phyloP scores from a whole-genome alignment of 2,888 invertebrate species.

The Physocephala rufipes region DNA sequence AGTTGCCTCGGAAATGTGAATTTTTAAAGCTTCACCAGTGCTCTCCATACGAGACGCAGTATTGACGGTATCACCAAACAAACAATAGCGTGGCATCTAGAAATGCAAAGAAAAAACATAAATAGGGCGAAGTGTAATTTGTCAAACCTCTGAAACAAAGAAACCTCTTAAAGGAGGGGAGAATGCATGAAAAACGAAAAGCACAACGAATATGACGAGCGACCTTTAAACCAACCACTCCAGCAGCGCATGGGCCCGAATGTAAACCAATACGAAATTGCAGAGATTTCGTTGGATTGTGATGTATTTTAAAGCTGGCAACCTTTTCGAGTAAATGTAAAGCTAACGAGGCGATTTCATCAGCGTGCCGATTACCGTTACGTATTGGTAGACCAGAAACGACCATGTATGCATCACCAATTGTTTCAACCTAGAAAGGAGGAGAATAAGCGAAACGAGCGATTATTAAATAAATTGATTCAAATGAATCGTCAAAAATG shows the following conservation, averaged over 20 bases:
- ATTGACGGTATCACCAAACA: constrained; percentile 86
- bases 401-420: constrained; percentile 86
- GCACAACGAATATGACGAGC: background rate
- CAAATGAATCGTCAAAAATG: too few relatives aligned
- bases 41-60: constrained; percentile 84
- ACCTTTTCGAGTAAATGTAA: constrained; percentile 77
- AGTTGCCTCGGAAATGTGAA: constrained; percentile 80
- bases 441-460: too few relatives aligned
- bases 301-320: constrained; percentile 74
- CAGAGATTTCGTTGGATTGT: constrained; percentile 74
- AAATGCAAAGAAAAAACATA: constrained; percentile 12
- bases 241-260: constrained; percentile 80
- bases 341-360: constrained; percentile 82
- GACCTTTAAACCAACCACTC: constrained; percentile 77
- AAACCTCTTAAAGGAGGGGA: too few relatives aligned
- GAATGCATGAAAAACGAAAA: background rate
- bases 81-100: constrained; percentile 84
- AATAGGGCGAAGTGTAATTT: background rate
- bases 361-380: constrained; percentile 78
- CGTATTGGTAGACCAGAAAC: constrained; percentile 80
- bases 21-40: constrained; percentile 76
- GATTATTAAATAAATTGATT: too few relatives aligned
- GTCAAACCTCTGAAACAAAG: too few relatives aligned
- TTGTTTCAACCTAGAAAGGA: constrained; percentile 74
- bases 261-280: constrained; percentile 79